Evolutionary conservation across 2,797 vertebrate species (phyloP), one percentile per base, ranked within the genome.

Genomic region (Setipinna tenuifilis): DNA sequence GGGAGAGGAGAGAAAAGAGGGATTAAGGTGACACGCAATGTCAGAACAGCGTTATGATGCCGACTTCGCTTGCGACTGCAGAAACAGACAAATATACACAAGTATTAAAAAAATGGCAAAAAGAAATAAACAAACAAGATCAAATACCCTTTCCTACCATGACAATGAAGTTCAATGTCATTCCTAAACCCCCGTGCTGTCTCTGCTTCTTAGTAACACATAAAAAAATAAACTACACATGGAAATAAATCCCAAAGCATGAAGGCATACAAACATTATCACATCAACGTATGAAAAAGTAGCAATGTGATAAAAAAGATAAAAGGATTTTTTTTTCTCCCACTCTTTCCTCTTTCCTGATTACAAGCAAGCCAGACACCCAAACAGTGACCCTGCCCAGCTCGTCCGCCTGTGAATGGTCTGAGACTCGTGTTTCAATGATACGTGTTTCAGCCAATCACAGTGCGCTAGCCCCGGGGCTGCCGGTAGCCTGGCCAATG

Each of bases 401-500:
- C 92, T 93, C 90, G 88, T 89, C 89, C 85, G 92, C 87, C 91
- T 91, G 88, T 92, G 91, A 94, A 94, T 92, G 87, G 92, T 88
- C 85, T 90, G 87, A 90, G 93, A 93, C 93, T 94, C 93, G 21
- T 85, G 84, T 89, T 88, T 88, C 85, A 95, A 92, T 88, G 87
- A 93, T 93, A 87, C 87, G 89, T 86, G 91, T 88, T 85, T 89
- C 88, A 90, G 68, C 95, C 94, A 95, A 95, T 95, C 92, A 92
- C 91, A 83, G 81, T 90, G 87, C 92, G 91, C 23, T 16, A 90
- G 92, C 92, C 61, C 93, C 91, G 91, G 86, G 93, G 91, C 89
- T 92, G 92, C 91, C 84, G 83, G 84, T 57, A 82, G 88, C 90
- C 83, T 88, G 93, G 91, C 96, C 92, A 96, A 96, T 96, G 91